Conservation (phyloP, 2,113 vertebrate species). For the Pelecanus crispus region DNA sequence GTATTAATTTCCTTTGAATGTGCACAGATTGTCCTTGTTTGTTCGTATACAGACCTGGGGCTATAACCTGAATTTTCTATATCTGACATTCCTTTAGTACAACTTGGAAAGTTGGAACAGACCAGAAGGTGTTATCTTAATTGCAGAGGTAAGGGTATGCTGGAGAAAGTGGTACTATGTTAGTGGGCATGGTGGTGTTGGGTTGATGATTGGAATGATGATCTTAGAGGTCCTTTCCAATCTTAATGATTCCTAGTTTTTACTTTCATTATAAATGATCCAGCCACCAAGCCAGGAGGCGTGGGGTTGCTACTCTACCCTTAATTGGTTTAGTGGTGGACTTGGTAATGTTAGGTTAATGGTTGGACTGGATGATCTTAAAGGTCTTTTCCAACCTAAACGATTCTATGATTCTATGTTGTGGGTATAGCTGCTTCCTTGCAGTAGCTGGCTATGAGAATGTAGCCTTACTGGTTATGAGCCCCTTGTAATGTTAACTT, state of each 20-base stretch:
- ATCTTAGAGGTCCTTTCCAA: too few relatives aligned
- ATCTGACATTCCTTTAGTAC: background rate
- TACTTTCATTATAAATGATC: too few relatives aligned
- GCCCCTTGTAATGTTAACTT: background rate
- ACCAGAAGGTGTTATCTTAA: background rate
- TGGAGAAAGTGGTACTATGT: background rate
- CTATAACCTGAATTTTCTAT: background rate
- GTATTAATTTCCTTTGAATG: background rate
- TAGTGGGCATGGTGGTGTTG: too few relatives aligned
- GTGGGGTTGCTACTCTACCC: too few relatives aligned
- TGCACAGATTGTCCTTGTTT: background rate
- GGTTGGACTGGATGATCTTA: too few relatives aligned
- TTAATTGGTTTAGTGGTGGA: too few relatives aligned
- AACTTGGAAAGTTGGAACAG: background rate
- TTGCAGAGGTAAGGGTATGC: background rate
- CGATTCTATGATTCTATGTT: too few relatives aligned
- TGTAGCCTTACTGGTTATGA: background rate
- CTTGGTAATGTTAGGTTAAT: too few relatives aligned
- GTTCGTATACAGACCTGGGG: background rate
- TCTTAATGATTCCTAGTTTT: too few relatives aligned
- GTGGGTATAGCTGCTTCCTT: background rate
- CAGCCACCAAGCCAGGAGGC: too few relatives aligned
- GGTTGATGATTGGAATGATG: too few relatives aligned
- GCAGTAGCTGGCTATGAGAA: background rate
- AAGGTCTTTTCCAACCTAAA: too few relatives aligned